Evolutionary conservation across 2,888 invertebrate genomes (phyloP).

Genomic region (Cybosia mesomella): DNA sequence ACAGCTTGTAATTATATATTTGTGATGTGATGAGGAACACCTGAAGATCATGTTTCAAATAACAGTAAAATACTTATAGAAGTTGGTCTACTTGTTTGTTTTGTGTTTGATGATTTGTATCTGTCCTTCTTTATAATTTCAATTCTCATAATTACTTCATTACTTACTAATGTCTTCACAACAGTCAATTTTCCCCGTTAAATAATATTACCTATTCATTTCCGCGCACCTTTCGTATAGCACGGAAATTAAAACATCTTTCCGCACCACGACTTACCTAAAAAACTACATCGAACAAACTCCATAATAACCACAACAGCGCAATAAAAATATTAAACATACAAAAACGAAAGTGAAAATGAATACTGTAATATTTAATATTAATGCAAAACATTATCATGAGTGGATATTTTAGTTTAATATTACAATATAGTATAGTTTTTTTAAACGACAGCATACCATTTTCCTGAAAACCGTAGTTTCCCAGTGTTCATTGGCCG

Average conservation of each 20-base stretch:
- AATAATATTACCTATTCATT: conserved; percentile 5
- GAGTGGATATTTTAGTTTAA: conserved; percentile 15
- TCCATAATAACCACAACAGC: not conserved
- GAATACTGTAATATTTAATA: not conserved
- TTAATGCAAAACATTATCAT: conserved; percentile 7
- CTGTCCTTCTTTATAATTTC: no score
- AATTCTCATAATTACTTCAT: not conserved
- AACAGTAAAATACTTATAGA: not conserved
- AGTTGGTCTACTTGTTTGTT: not conserved
- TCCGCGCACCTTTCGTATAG: conserved; percentile 13
- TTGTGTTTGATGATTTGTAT: not conserved
- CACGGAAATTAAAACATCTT: not conserved
- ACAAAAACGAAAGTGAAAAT: not conserved
- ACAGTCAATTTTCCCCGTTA: not conserved
- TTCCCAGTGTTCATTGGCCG: conserved; percentile 53
- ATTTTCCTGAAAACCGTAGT: conserved; percentile 47
- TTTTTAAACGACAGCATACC: conserved; percentile 28
- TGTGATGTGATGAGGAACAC: no score
- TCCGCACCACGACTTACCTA: conserved; percentile 4
- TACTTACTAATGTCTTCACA: not conserved
- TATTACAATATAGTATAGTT: conserved; percentile 9
- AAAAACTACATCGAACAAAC: not conserved
- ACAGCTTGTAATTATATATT: no score
- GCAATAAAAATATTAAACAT: not conserved
- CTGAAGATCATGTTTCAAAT: no score